A percentile compares a stretch with the other conserved stretches of the same genome.
These are phyloP conservation scores for Mastomys coucha DNA, from an alignment of 2,113 vertebrate species.

Conservation along the genomic window DNA sequence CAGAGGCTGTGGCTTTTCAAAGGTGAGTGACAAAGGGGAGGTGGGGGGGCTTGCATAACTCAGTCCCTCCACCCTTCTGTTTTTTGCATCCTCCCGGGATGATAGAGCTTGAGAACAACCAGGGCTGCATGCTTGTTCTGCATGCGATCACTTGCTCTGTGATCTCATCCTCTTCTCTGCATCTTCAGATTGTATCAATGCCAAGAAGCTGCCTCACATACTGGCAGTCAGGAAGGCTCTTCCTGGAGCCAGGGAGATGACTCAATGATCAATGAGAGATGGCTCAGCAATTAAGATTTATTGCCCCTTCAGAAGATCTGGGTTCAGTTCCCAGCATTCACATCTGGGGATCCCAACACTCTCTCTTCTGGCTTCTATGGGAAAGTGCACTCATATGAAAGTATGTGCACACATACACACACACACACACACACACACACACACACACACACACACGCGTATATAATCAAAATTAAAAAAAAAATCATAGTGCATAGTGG, in stretches of 20 bases:
- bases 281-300: not conserved
- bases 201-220: not conserved
- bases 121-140: not conserved
- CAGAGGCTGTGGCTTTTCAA: not conserved
- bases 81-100: not conserved
- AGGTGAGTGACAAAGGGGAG: not conserved
- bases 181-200: not conserved
- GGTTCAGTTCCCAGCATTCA: not conserved
- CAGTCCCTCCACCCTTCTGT: not conserved
- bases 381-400: not conserved
- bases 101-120: not conserved
- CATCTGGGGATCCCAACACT: not conserved
- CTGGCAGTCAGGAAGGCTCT: not conserved
- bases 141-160: not conserved
- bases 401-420: not conserved
- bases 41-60: not conserved
- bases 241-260: not conserved
- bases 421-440: not conserved
- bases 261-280: not conserved
- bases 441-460: not conserved
- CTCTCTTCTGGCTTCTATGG: not conserved
- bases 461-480: not conserved
- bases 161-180: not conserved
- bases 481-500: too few relatives aligned
- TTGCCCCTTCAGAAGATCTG: not conserved